Evolutionary conservation across 30 jellyfish, hydroid and myxozoan genomes (phyloP), one percentile per base, ranked within the genome.

Genomic region (Turritopsis dohrnii): DNA sequence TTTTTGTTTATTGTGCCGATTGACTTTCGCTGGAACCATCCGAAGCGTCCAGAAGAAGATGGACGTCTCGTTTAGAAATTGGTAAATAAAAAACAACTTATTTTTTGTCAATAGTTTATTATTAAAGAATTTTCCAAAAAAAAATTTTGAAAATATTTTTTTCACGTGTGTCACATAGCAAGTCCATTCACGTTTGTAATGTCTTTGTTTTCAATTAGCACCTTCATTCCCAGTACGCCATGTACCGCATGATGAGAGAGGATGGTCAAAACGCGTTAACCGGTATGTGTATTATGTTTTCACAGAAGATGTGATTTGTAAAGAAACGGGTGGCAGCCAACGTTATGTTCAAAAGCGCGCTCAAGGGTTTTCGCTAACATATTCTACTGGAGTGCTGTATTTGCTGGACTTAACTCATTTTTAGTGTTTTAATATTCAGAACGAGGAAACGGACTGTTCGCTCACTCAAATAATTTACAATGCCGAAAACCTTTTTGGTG

Each of bases 401-500:
- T 41, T 41, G 60, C 60, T 41, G 60, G 60, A 41, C 60, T 41
- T 41, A 41, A 41, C 60, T 41, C 60, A 41, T 41, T 41, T 41
- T 41, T 41, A 41, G 60, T 41, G 60, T 41, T 41, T 41, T 41
- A 41, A 41, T 41, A 41, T 41, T 41, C 60, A 41, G 60, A 41
- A 41, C 60, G 60, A 41, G 60, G 60, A 41, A 41, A 41, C 60
- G 60, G 60, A 41, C 60, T 41, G 60, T 41, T 41, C 60, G 60
- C 60, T 41, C 60, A 41, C 5, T 41, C 60, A 3, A 41, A 41
- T 41, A 23, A 69, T 69, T n/a, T 27, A 69, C 19, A n/a, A 90
- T 90, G 97, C 97, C 97, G 84, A 86, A 84, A 90, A 79, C 97
- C 17, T 90, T 90, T 82, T 65, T 90, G 82, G 85, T 90, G 84